Evolutionary conservation across 2,113 vertebrate species (phyloP).

Genomic region (Isichthys henryi): DNA sequence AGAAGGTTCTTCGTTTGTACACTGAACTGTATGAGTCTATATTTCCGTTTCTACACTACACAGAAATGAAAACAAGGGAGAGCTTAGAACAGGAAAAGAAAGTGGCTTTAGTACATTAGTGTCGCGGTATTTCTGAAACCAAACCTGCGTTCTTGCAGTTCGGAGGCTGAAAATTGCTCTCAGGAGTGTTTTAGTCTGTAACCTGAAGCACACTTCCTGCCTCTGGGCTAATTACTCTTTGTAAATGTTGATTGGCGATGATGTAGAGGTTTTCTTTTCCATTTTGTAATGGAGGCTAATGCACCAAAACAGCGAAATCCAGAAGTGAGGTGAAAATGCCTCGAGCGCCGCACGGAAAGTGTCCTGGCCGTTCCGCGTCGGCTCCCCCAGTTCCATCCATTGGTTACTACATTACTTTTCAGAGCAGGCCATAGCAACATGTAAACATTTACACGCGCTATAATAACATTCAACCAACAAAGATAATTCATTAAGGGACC

Average conservation of each 20-base stretch:
- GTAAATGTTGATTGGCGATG: not conserved
- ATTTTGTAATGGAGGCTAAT: not conserved
- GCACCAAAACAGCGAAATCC: not conserved
- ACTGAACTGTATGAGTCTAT: not conserved
- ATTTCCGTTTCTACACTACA: not conserved
- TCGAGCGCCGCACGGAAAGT: not conserved
- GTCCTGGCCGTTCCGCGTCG: not conserved
- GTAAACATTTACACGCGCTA: conserved; percentile 45
- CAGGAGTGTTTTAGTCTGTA: not conserved
- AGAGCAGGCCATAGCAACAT: conserved; percentile 45
- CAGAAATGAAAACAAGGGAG: not conserved
- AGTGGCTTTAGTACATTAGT: not conserved
- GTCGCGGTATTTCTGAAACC: not conserved
- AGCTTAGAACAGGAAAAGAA: not conserved
- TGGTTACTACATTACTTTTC: conserved; percentile 37
- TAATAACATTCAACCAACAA: conserved; percentile 38
- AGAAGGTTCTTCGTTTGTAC: not conserved
- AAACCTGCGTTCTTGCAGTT: not conserved
- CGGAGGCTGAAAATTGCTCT: not conserved
- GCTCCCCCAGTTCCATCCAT: not conserved
- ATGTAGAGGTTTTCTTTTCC: not conserved
- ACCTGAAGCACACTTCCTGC: conserved; percentile 10
- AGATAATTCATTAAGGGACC: conserved; percentile 36
- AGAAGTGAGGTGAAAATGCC: not conserved
- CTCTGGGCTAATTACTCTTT: conserved; percentile 3